A percentile compares a stretch with the other conserved stretches of the same genome.
Evolutionary conservation across 2,888 invertebrate genomes (phyloP).

Genomic region (Andrena bicolor): DNA sequence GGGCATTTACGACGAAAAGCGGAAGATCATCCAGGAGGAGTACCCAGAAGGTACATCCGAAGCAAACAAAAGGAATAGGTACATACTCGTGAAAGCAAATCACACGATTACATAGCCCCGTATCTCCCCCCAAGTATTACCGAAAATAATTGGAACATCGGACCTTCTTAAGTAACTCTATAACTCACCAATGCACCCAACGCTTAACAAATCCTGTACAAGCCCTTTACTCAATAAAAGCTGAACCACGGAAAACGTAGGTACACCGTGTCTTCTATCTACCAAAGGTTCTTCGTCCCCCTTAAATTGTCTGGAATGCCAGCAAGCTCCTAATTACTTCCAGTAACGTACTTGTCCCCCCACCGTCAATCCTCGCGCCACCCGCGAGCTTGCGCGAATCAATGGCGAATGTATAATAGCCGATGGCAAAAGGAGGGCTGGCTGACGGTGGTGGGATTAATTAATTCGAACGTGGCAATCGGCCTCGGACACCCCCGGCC

Average conservation of each 20-base stretch:
- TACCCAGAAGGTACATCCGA: neutral
- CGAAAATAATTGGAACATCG: too few relatives aligned
- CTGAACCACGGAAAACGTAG: too few relatives aligned
- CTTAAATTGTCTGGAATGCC: too few relatives aligned
- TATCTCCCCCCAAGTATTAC: too few relatives aligned
- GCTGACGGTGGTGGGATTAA: constrained; percentile 45
- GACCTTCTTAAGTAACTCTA: too few relatives aligned
- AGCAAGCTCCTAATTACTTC: neutral
- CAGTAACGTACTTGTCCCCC: neutral
- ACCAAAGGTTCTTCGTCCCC: neutral
- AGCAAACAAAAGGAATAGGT: neutral
- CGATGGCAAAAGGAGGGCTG: neutral
- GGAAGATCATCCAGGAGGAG: neutral
- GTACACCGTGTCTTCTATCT: neutral
- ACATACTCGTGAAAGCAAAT: too few relatives aligned
- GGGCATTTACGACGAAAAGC: neutral
- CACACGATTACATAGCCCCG: too few relatives aligned
- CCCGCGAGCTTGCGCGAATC: neutral
- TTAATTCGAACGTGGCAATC: constrained; percentile 58
- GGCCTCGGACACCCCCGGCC: constrained; percentile 49
- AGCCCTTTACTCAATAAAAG: too few relatives aligned
- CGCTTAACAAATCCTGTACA: too few relatives aligned
- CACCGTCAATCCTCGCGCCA: neutral
- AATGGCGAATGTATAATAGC: constrained; percentile 2
- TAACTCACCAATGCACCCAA: too few relatives aligned